Conservation (phyloP, 1,140 invertebrate species). For the Brachionus sp. region DNA sequence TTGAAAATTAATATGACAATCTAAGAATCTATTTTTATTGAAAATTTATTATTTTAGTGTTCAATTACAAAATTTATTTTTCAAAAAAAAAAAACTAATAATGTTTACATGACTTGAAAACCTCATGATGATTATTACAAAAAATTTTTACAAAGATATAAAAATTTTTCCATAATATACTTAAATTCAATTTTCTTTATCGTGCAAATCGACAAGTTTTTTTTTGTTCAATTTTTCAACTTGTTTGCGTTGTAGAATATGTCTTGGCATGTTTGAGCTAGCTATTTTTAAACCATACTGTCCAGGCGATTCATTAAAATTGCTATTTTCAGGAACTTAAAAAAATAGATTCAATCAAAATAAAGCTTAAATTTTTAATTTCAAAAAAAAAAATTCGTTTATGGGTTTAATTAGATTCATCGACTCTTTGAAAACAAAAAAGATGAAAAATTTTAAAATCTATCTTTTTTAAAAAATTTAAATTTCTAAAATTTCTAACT, state of each 20-base stretch:
- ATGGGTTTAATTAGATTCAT: no score
- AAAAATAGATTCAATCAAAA: no score
- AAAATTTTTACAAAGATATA: background rate
- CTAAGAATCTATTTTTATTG: no score
- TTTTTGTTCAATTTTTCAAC: conserved; percentile 38
- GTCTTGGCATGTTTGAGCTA: conserved; percentile 35
- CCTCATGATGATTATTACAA: background rate
- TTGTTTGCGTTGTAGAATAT: conserved; percentile 19
- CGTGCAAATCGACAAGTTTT: conserved; percentile 1
- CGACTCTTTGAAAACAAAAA: no score
- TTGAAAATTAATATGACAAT: no score
- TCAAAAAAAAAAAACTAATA: background rate
- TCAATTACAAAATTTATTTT: background rate
- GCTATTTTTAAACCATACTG: background rate
- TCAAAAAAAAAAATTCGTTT: no score
- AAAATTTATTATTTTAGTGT: no score
- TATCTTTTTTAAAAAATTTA: no score
- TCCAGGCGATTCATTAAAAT: background rate
- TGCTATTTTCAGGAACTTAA: background rate
- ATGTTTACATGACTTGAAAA: background rate
- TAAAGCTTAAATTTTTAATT: no score
- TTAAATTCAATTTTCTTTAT: conserved; percentile 23
- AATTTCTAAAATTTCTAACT: no score
- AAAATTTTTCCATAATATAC: background rate
- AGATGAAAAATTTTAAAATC: no score